Evolutionary conservation across 2,113 vertebrate species (phyloP).

Genomic region (Scytalopus superciliaris): DNA sequence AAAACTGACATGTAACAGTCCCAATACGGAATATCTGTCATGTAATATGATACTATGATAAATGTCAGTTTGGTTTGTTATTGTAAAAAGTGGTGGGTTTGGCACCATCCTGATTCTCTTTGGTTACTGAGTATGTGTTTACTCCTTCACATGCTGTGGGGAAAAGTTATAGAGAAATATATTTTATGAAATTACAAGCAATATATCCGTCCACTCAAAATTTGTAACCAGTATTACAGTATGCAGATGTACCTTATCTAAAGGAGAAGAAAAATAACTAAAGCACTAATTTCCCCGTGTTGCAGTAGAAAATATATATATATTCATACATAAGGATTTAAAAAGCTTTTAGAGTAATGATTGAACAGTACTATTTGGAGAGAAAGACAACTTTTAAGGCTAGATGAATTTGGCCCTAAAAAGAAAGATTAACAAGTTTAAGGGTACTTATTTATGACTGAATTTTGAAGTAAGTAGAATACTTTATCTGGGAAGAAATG

Average conservation of each 20-base stretch:
- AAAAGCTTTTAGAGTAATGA: background rate
- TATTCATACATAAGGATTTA: fast-evolving
- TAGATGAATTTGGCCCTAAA: background rate
- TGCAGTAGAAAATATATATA: background rate
- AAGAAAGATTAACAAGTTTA: background rate
- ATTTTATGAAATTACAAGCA: background rate
- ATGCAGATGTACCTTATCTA: background rate
- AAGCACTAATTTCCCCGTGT: background rate
- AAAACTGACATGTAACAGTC: background rate
- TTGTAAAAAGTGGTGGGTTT: background rate
- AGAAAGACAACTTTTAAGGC: background rate
- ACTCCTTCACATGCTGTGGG: background rate
- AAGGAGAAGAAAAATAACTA: background rate
- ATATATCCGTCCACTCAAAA: background rate
- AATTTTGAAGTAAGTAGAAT: background rate
- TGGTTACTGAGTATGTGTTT: background rate
- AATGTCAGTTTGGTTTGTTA: background rate
- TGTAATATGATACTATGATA: background rate
- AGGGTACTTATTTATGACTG: background rate
- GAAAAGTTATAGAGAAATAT: background rate
- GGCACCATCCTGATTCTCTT: background rate
- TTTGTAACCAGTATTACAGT: background rate
- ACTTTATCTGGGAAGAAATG: background rate
- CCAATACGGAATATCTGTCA: background rate
- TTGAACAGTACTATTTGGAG: background rate